Evolutionary conservation across 2,113 vertebrate species (phyloP).

Genomic region (Atherinomorus stipes): DNA sequence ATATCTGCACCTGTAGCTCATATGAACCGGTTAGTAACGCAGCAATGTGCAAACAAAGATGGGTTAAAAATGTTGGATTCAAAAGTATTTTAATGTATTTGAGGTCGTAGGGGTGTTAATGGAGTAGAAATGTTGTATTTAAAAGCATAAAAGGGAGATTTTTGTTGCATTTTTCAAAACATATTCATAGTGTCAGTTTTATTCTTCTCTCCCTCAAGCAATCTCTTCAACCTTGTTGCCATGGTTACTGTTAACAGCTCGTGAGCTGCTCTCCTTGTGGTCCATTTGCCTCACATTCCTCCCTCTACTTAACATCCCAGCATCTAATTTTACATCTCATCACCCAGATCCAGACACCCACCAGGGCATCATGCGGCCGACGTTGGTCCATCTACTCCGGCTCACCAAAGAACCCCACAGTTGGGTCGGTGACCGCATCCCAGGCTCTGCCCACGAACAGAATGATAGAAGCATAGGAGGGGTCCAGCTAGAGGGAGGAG

Average conservation of each 20-base stretch:
- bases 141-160: background rate
- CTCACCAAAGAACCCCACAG: constrained; percentile 95
- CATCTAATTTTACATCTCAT: background rate
- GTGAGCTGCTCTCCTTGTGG: background rate
- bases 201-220: background rate
- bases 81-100: background rate
- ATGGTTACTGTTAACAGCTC: constrained; percentile 45
- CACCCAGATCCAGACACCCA: constrained; percentile 70
- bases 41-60: background rate
- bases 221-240: constrained; percentile 35
- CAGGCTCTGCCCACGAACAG: constrained; percentile 92
- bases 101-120: background rate
- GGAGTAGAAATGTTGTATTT: background rate
- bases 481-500: constrained; percentile 82
- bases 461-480: constrained; percentile 92
- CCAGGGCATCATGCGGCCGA: constrained; percentile 96
- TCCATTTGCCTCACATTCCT: constrained; percentile 6
- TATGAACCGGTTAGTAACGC: background rate
- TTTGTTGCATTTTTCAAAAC: no score
- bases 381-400: constrained; percentile 87
- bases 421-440: constrained; percentile 94
- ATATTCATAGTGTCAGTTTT: background rate
- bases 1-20: background rate
- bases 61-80: background rate
- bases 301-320: background rate